A percentile compares a stretch with the other conserved stretches of the same genome.
Evolutionary conservation across 1,140 invertebrate species (phyloP).

Genomic region (Diorhabda carinulata): DNA sequence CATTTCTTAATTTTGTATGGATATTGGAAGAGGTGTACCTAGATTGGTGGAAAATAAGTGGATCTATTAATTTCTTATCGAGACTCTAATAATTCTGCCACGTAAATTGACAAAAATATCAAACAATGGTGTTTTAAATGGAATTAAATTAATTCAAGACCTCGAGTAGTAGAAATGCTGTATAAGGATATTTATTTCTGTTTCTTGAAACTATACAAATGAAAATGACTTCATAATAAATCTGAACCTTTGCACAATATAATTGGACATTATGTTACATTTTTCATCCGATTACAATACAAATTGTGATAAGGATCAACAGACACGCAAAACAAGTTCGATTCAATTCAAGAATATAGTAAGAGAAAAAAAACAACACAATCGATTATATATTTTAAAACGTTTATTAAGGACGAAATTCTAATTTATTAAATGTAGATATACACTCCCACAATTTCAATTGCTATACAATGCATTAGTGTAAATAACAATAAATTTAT

Average conservation of each 20-base stretch:
- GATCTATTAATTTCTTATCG: no score
- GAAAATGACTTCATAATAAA: no score
- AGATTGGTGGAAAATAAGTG: no score
- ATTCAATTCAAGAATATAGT: not conserved
- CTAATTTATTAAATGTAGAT: not conserved
- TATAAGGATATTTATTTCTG: no score
- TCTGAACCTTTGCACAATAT: not conserved
- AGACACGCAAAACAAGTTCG: not conserved
- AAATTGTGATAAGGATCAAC: not conserved
- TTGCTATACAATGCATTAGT: slow-evolving; percentile 2
- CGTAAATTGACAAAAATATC: no score
- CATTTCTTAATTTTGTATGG: no score
- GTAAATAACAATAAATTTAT: slow-evolving; percentile 3
- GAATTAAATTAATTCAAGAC: no score
- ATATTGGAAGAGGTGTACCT: no score
- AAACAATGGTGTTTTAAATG: no score
- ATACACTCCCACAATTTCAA: slow-evolving; percentile 2
- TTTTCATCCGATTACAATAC: not conserved
- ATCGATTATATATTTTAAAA: not conserved
- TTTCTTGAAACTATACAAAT: no score
- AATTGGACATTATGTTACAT: not conserved
- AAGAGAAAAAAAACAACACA: not conserved
- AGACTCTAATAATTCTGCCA: no score
- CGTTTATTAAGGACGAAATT: slow-evolving; percentile 1
- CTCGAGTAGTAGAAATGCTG: no score